Conservation (phyloP, 2,888 invertebrate genomes). For the Fissipunctia ypsillon region DNA sequence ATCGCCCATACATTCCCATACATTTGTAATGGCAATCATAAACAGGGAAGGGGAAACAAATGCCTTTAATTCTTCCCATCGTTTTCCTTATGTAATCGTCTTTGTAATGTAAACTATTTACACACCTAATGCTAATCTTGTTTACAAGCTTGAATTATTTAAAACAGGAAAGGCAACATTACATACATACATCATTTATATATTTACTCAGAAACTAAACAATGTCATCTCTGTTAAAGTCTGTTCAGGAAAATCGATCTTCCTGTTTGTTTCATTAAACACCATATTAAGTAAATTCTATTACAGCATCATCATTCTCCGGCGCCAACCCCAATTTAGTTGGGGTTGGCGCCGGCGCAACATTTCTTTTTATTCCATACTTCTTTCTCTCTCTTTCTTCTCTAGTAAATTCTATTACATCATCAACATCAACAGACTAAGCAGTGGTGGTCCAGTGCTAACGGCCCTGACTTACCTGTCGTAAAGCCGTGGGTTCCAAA, state of each 20-base stretch:
- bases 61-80: slow-evolving; percentile 23
- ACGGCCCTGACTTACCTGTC: no score
- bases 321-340: no score
- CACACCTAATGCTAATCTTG: slow-evolving; percentile 5
- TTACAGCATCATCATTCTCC: no score
- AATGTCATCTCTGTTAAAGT: slow-evolving; percentile 20
- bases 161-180: slow-evolving; percentile 10
- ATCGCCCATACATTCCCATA: slow-evolving; percentile 54
- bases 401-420: not conserved
- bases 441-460: no score
- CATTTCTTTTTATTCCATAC: no score
- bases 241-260: slow-evolving; percentile 21
- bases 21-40: slow-evolving; percentile 13
- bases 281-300: no score
- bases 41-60: slow-evolving; percentile 58
- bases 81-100: slow-evolving; percentile 46
- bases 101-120: slow-evolving; percentile 16
- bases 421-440: no score
- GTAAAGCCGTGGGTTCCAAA: no score
- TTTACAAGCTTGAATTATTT: slow-evolving; percentile 36
- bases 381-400: no score
- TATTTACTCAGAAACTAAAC: slow-evolving; percentile 20
- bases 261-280: not conserved
- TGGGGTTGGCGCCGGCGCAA: no score
- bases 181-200: no score